These are phyloP conservation scores for Epinotia nisella DNA, from an alignment of 2,888 invertebrate genomes.

Conservation along the genomic window DNA sequence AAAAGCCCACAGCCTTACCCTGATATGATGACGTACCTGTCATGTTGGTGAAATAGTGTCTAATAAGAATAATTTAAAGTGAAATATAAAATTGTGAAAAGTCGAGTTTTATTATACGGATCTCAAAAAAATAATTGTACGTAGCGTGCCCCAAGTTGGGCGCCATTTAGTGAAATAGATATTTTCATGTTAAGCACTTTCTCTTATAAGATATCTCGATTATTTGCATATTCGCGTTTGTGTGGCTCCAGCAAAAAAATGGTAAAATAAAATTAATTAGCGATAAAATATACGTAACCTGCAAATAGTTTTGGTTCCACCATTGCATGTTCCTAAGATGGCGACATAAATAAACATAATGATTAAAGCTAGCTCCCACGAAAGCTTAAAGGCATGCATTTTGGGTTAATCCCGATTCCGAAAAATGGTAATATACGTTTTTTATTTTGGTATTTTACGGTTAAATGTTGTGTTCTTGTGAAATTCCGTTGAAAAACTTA, in stretches of 20 bases:
- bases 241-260: slow-evolving; percentile 43
- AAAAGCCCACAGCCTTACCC: too few relatives aligned
- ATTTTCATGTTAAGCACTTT: neutral
- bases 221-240: neutral
- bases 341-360: slow-evolving; percentile 30
- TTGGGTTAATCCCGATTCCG: slow-evolving; percentile 49
- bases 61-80: neutral
- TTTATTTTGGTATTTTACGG: slow-evolving; percentile 52
- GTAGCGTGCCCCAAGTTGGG: neutral
- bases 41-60: too few relatives aligned
- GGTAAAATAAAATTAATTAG: slow-evolving; percentile 46
- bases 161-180: neutral
- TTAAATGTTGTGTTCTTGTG: slow-evolving; percentile 67
- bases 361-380: slow-evolving; percentile 33
- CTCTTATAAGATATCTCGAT: neutral
- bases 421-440: slow-evolving; percentile 53
- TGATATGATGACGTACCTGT: too few relatives aligned
- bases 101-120: neutral
- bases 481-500: slow-evolving; percentile 53
- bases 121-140: neutral
- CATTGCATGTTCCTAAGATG: slow-evolving; percentile 63
- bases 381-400: slow-evolving; percentile 47
- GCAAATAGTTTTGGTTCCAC: slow-evolving; percentile 58
- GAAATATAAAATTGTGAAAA: neutral
- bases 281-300: slow-evolving; percentile 20